Evolutionary conservation across 1,140 invertebrate genomes (phyloP), one percentile per base, ranked within the genome.

Genomic region (Helicoverpa zea): DNA sequence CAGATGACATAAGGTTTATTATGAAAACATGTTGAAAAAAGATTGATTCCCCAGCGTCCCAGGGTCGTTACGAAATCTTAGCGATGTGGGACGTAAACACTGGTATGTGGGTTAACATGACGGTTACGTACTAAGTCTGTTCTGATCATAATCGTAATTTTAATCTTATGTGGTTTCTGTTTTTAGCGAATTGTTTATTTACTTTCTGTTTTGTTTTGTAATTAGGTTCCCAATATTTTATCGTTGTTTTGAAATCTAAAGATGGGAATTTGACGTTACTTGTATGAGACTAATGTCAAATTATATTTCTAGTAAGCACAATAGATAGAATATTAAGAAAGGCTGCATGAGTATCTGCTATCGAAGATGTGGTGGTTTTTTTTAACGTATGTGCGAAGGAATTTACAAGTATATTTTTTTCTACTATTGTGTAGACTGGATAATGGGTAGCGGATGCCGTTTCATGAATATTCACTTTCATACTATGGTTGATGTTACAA

Each of bases 41-140:
- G 47, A 47, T 64, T 64, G 49, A 64, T 77, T 52, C 49, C 49
- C 23, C 61, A 30, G 56, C 18, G 54, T 74, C 51, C 30, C 59
- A 77, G 30, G 5, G n/a, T 10, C 11, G 47, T 91, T 90, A 89
- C 87, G 89, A 90, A 90, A 91, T 82, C 23, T 74, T 64, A 56
- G 80, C 85, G 89, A 90, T 90, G 89, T 84, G 79, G 87, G 81
- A 90, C 87, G 87, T 91, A 92, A 92, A 91, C 91, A 91, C 77
- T 72, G 66, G 56, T 79, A 91, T 88, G 79, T 92, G 85, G 91
- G 91, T 83, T 87, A 73, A 56, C 51, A 79, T 82, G 81, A 80
- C 79, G 72, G 49, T 73, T 78, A 80, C 63, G 43, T 43, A 16
- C 64, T 9, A 10, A 56, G 29, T 58, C 77, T 79, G 84, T 76